Base-by-base conservation (phyloP, 2,888 invertebrate species). In the Globia sparganii region DNA sequence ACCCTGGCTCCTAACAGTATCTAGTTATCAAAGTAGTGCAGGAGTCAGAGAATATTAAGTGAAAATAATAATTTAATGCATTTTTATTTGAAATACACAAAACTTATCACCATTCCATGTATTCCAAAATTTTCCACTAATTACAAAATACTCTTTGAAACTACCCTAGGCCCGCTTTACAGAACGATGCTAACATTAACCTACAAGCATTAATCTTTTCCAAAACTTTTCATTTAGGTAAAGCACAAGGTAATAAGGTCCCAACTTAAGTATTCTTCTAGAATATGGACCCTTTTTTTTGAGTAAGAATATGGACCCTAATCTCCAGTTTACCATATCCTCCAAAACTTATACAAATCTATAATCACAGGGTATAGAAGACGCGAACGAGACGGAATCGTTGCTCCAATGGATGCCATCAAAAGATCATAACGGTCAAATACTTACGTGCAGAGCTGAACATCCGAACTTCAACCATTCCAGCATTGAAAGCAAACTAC, bases 301-400 rank as follows among this genome's bases (percentile, higher is more conserved):
- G n/a, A n/a, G n/a, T n/a, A n/a, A 72, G 11, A 72, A 72, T 37
- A 49, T 5, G 4, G 2, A 9, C 2, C 5, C 1, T 13, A 18
- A 37, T 59, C 6, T 34, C 18, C 4, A 34, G 2, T n/a, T 58
- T 15, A 71, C 0, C 2, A n/a, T 21, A 58, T 31, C 15, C 4
- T 56, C 21, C 11, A 56, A 59, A 40, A 46, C 59, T 58, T 25
- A 83, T 62, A 28, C 40, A 34, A 53, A 62, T 62, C 15, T 11
- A 40, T 11, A 80, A 72, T 43, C 49, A 56, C 96, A 98, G 98
- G 97, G 97, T 87, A 97, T 98, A 62, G 97, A 97, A 78, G 98
- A 98, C 90, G 98, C 98, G 34, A 99, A 99, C 93, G 97, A 98
- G 89, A 98, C 98, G 71, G 98, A 97, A 75, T 99, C 99, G n/a